Percentiles rank a stretch among this genome's conserved stretches.
These are phyloP conservation scores for Salvelinus namaycush DNA, from an alignment of 2,113 vertebrate species.

Conservation along the genomic window DNA sequence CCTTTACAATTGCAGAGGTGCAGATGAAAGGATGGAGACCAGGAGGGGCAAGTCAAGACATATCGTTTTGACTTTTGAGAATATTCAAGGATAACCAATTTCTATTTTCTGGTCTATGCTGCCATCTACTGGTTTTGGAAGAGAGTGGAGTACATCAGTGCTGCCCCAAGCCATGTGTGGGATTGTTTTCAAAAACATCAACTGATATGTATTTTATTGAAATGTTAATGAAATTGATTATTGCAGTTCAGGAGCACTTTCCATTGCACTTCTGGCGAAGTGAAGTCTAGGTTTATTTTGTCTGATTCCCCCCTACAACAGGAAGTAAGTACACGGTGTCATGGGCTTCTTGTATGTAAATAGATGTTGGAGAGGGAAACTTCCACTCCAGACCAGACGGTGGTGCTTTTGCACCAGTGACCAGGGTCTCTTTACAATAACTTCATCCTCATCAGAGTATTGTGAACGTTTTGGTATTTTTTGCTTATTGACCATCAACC, in stretches of 20 bases:
- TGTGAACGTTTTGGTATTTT: too few relatives aligned
- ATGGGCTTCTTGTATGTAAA: neutral
- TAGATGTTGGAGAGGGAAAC: neutral
- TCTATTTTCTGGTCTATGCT: constrained; percentile 44
- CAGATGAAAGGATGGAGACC: neutral
- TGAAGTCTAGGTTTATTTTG: too few relatives aligned
- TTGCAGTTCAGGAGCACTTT: too few relatives aligned
- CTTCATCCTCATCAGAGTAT: too few relatives aligned
- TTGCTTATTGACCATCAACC: too few relatives aligned
- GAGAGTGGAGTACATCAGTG: neutral
- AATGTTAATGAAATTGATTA: too few relatives aligned
- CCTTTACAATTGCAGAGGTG: neutral
- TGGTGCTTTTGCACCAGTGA: constrained; percentile 56
- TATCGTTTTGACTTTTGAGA: constrained; percentile 43
- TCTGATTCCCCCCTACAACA: neutral
- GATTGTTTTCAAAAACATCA: constrained; percentile 56
- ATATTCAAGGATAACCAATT: neutral
- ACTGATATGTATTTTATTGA: constrained; percentile 87
- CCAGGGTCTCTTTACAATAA: neutral
- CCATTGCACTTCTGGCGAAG: too few relatives aligned
- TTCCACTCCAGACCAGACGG: constrained; percentile 53
- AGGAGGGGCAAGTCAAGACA: constrained; percentile 31
- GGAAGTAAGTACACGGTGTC: neutral
- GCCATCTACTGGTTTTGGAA: constrained; percentile 61
- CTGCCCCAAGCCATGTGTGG: neutral